phyloP scores from a whole-genome alignment of 2,113 vertebrate genomes.

The Syngnathus floridae region DNA sequence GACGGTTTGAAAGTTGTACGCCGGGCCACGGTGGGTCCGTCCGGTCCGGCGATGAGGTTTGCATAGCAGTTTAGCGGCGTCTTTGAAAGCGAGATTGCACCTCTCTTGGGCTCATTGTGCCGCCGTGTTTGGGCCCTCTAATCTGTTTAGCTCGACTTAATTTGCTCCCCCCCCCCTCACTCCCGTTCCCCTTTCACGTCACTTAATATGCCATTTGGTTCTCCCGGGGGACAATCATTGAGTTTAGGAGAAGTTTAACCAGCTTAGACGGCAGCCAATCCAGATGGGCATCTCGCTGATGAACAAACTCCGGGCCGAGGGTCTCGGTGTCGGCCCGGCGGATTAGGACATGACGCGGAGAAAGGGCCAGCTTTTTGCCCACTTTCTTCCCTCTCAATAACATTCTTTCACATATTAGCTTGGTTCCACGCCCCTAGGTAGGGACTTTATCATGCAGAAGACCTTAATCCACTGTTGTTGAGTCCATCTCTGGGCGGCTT shows the following conservation, averaged over 20 bases:
- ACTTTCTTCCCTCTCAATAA: constrained; percentile 99
- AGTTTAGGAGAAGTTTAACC: constrained; percentile 99
- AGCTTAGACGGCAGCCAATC: constrained; percentile 91
- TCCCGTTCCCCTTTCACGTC: constrained; percentile 88
- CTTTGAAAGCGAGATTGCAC: constrained; percentile 79
- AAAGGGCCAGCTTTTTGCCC: constrained; percentile 96
- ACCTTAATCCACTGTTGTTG: constrained; percentile 98
- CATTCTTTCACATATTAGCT: constrained; percentile 99
- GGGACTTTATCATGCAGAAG: constrained; percentile 99
- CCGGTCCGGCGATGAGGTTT: constrained; percentile 72
- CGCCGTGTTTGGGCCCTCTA: constrained; percentile 82
- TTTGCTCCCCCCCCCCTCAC: constrained; percentile 70
- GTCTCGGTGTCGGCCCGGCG: constrained; percentile 91
- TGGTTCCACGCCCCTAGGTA: constrained; percentile 98
- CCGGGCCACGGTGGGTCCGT: constrained; percentile 66
- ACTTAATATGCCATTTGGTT: constrained; percentile 98
- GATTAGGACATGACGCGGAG: constrained; percentile 99
- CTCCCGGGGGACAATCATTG: constrained; percentile 98
- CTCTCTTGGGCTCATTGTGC: constrained; percentile 77
- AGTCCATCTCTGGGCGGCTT: constrained; percentile 91
- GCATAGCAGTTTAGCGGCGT: constrained; percentile 78
- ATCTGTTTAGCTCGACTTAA: constrained; percentile 97
- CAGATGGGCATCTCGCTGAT: constrained; percentile 98
- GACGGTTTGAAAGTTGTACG: no score
- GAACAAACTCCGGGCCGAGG: constrained; percentile 90